Evolutionary conservation across 2,797 vertebrate species (phyloP).

Genomic region (Platalea minor): DNA sequence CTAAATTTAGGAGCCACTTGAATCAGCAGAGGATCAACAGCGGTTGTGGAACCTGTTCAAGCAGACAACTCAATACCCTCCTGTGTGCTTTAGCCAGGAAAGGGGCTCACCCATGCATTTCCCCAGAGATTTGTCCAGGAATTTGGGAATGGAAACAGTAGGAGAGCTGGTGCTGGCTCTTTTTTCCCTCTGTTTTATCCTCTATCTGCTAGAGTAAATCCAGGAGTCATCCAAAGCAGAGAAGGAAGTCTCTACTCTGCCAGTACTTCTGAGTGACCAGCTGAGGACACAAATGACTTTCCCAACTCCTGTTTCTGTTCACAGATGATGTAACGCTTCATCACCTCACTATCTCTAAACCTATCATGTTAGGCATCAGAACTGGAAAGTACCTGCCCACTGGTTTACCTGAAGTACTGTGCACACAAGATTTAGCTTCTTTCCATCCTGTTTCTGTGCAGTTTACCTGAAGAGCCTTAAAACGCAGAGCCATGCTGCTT

Average conservation of each 20-base stretch:
- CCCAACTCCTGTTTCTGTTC: neutral
- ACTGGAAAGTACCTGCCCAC: neutral
- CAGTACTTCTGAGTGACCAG: neutral
- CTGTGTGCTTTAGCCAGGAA: neutral
- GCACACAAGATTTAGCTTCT: neutral
- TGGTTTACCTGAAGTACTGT: neutral
- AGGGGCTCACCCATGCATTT: neutral
- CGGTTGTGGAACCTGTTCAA: neutral
- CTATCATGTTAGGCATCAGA: neutral
- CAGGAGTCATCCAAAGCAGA: neutral
- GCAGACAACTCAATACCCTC: neutral
- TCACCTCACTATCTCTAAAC: neutral
- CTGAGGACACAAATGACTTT: neutral
- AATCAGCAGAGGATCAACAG: neutral
- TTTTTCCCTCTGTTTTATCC: neutral
- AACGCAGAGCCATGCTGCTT: neutral
- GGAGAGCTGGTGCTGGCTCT: neutral
- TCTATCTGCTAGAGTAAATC: neutral
- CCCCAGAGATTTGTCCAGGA: neutral
- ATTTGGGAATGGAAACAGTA: neutral
- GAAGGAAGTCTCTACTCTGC: neutral
- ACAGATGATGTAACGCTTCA: neutral
- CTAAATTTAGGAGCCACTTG: neutral
- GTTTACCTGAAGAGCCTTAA: neutral
- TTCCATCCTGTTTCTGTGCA: neutral